These are phyloP conservation scores for Ceuthmochares aereus DNA, from an alignment of 2,113 vertebrate species.

Conservation along the genomic window DNA sequence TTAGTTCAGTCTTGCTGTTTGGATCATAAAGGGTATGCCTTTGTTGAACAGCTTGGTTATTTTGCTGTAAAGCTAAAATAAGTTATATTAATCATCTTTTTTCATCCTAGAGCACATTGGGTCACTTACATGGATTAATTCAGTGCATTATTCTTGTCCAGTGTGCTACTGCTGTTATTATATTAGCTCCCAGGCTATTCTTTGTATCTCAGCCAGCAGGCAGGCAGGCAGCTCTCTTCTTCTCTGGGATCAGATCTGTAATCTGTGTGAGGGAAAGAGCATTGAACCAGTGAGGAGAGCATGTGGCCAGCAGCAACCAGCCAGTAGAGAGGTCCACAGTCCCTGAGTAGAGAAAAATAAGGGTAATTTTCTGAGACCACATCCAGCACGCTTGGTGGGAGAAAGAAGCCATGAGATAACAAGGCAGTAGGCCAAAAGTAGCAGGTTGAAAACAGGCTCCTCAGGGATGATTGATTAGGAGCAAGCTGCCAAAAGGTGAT, in stretches of 20 bases:
- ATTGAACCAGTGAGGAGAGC: not conserved
- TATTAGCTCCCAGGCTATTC: not conserved
- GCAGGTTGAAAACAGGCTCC: not conserved
- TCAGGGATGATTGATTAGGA: not conserved
- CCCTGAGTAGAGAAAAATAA: conserved; percentile 7
- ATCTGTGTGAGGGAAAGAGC: not conserved
- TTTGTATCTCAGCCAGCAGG: not conserved
- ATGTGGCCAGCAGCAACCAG: not conserved
- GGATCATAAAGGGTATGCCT: not conserved
- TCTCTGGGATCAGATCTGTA: not conserved
- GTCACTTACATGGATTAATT: not conserved
- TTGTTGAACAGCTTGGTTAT: not conserved
- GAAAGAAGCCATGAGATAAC: not conserved
- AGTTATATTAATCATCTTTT: not conserved
- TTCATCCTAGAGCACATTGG: not conserved
- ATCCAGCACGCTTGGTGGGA: not conserved
- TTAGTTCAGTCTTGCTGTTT: not conserved
- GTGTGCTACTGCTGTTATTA: not conserved
- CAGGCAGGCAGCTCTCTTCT: not conserved
- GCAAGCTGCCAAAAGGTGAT: not conserved
- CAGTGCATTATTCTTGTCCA: not conserved
- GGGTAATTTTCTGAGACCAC: not conserved
- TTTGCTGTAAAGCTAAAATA: not conserved
- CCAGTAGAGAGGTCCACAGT: not conserved
- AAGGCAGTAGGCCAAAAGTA: not conserved